Conservation (phyloP, 1,140 invertebrate genomes). For the Drosophila pseudoananassae region DNA sequence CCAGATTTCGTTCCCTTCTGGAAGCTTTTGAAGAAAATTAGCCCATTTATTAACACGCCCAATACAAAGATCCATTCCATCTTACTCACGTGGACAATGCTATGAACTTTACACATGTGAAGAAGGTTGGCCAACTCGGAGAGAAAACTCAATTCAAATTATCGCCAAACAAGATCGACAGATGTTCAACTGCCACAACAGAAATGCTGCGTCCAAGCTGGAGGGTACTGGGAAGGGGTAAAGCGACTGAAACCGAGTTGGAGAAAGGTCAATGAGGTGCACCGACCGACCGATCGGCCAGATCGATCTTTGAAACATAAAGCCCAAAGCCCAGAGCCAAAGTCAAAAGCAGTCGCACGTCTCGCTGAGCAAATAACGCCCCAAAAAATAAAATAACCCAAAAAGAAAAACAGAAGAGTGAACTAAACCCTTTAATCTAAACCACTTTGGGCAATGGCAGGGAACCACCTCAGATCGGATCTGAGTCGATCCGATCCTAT, state of each 20-base stretch:
- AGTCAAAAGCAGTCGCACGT: constrained; percentile 73
- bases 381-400: constrained; percentile 70
- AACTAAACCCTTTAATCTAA: constrained; percentile 80
- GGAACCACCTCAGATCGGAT: constrained; percentile 10
- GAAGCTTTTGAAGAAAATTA: constrained; percentile 33
- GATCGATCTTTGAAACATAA: constrained; percentile 53
- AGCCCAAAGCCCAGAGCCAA: constrained; percentile 24
- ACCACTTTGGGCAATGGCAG: constrained; percentile 74
- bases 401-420: constrained; percentile 13
- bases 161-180: constrained; percentile 80
- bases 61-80: not conserved
- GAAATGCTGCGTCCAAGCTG: constrained; percentile 25
- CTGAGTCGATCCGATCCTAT: constrained; percentile 28
- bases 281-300: constrained; percentile 62
- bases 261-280: constrained; percentile 72
- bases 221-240: not conserved
- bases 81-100: constrained; percentile 34
- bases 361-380: constrained; percentile 80
- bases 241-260: not conserved
- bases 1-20: constrained; percentile 33
- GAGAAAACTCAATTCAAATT: constrained; percentile 83
- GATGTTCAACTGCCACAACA: constrained; percentile 72
- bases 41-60: constrained; percentile 62
- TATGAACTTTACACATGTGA: constrained; percentile 28
- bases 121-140: constrained; percentile 42